Evolutionary conservation across 92 coral and sea anemone species (phyloP).

Genomic region (Chrysogorgia sp.): DNA sequence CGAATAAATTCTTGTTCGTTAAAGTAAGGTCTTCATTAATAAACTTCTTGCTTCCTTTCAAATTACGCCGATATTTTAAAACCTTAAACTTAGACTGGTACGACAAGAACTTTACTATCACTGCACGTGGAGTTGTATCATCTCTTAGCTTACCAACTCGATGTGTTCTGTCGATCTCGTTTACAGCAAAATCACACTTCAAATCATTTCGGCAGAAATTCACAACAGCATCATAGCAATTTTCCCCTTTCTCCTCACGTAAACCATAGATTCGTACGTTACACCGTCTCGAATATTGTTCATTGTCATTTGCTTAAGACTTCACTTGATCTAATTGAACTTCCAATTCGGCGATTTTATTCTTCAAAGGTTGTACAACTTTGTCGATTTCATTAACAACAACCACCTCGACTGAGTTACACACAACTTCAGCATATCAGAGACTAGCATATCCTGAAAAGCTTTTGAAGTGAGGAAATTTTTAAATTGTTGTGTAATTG

Average conservation of each 20-base stretch:
- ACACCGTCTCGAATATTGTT: background rate
- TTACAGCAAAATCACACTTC: background rate
- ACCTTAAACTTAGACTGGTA: slow-evolving; percentile 38
- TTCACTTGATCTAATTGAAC: background rate
- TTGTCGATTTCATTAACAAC: slow-evolving; percentile 11
- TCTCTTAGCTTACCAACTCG: background rate
- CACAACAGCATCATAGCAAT: background rate
- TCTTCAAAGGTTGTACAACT: background rate
- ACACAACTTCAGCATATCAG: background rate
- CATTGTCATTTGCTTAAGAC: background rate
- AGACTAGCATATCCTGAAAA: slow-evolving; percentile 3
- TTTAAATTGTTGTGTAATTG: background rate
- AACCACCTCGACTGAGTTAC: background rate
- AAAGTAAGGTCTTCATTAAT: no score
- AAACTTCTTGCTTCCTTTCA: slow-evolving; percentile 32
- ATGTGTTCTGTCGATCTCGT: background rate
- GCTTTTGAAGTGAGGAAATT: background rate
- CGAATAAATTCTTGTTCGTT: background rate
- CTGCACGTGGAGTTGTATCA: background rate
- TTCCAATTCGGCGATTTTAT: background rate
- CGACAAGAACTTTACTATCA: slow-evolving; percentile 17
- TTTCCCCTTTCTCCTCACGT: background rate
- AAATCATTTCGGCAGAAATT: background rate
- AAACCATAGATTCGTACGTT: slow-evolving; percentile 1
- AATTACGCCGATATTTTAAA: slow-evolving; percentile 38